Conservation (phyloP, 2,888 invertebrate species). For the Caenorhabditis zanzibari region DNA sequence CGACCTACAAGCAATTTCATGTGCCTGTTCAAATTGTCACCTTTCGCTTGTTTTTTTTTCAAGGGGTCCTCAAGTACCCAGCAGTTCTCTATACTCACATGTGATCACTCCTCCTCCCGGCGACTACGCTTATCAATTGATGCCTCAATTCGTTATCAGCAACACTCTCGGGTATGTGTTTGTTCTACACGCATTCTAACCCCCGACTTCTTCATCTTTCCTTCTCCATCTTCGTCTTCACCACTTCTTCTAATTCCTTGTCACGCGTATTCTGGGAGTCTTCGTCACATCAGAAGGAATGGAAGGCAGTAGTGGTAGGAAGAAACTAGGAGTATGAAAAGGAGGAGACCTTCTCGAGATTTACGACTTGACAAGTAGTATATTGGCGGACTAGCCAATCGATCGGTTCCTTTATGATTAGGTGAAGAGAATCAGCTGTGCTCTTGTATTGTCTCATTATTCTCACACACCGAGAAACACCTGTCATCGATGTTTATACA, state of each 20-base stretch:
- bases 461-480: conserved; percentile 23
- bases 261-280: conserved; percentile 60
- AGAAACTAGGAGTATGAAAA: conserved; percentile 19
- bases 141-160: conserved; percentile 48
- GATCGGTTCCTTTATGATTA: conserved; percentile 7
- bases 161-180: conserved; percentile 42
- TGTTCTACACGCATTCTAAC: conserved; percentile 64
- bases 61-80: conserved; percentile 46
- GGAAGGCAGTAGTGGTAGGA: conserved; percentile 37
- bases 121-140: conserved; percentile 53
- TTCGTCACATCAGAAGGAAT: conserved; percentile 61
- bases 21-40: conserved; percentile 48
- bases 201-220: conserved; percentile 42
- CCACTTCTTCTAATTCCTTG: conserved; percentile 61
- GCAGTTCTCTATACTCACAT: conserved; percentile 31
- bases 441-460: conserved; percentile 13
- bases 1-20: conserved; percentile 58
- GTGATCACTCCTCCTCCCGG: conserved; percentile 42
- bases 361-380: conserved; percentile 60
- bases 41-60: conserved; percentile 46
- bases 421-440: neutral
- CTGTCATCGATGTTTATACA: conserved; percentile 9
- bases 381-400: conserved; percentile 20
- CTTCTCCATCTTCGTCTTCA: conserved; percentile 43
- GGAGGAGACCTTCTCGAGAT: conserved; percentile 62